These are phyloP conservation scores for Lypha dubia DNA, from an alignment of 2,888 invertebrate species.

Conservation along the genomic window DNA sequence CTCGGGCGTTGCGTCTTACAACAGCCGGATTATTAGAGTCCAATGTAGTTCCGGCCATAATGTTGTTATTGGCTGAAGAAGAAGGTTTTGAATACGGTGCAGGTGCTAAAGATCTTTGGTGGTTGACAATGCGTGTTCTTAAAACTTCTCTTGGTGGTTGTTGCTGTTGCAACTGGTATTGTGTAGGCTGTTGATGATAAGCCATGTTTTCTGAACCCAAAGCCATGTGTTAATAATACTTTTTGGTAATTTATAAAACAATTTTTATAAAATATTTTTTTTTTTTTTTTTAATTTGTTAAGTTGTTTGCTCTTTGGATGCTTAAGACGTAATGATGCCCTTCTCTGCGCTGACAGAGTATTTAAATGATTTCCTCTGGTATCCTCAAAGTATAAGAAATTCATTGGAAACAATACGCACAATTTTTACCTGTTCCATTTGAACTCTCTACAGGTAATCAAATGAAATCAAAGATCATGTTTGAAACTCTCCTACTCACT, in stretches of 20 bases:
- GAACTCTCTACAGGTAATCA: slow-evolving; percentile 58
- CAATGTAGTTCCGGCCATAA: slow-evolving; percentile 69
- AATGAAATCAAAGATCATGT: slow-evolving; percentile 44
- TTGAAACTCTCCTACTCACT: slow-evolving; percentile 40
- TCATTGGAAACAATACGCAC: slow-evolving; percentile 40
- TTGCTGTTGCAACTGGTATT: slow-evolving; percentile 67
- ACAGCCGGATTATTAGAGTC: slow-evolving; percentile 88
- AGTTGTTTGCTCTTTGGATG: slow-evolving; percentile 77
- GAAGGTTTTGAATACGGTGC: slow-evolving; percentile 76
- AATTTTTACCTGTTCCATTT: slow-evolving; percentile 63
- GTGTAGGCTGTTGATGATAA: slow-evolving; percentile 67
- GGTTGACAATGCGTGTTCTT: slow-evolving; percentile 69
- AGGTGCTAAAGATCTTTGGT: slow-evolving; percentile 69
- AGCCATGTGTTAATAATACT: slow-evolving; percentile 74
- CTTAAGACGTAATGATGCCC: slow-evolving; percentile 82
- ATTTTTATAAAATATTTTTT: slow-evolving; percentile 15
- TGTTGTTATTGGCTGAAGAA: neutral
- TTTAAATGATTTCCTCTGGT: slow-evolving; percentile 77
- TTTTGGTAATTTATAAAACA: slow-evolving; percentile 32
- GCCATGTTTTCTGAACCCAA: slow-evolving; percentile 76
- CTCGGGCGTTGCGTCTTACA: slow-evolving; percentile 95
- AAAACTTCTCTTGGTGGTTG: slow-evolving; percentile 62
- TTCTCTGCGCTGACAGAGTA: slow-evolving; percentile 79
- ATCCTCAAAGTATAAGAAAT: slow-evolving; percentile 60
- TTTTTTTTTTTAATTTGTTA: slow-evolving; percentile 28